Base-by-base conservation (phyloP, 1,140 invertebrate genomes). In the Potamilus streckersoni region DNA sequence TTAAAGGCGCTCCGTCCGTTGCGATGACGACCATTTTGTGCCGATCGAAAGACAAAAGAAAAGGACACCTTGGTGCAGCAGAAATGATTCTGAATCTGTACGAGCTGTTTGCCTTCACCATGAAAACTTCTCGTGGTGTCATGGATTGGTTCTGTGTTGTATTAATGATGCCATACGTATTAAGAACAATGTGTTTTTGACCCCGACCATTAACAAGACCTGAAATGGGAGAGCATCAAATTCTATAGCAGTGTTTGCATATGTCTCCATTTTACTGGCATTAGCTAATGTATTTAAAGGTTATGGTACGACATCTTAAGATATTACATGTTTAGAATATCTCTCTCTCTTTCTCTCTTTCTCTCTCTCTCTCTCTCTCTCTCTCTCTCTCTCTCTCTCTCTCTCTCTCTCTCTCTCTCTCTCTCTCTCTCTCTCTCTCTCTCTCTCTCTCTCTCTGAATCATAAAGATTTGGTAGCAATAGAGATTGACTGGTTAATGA, bases 21-120 rank as follows among this genome's bases (percentile, higher is more conserved):
- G 93, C 93, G 49, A 97, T 94, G 3, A 96, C 90, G 1, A 91
- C 92, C 68, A 97, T 88, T 1, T 93, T 94, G 84, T 97, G 96
- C 84, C 94, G 93, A 77, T 97, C 95, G 14, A 97, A 91, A 0
- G 95, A 95, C 63, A 97, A 59, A 57, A 73, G 60, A 63, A 82
- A 83, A 4, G 76, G 81, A 66, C 80, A 84, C 15, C 83, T 55
- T 27, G 66, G 61, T 11, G 80, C 80, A 8, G 81, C 79, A 19
- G 73, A 72, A 19, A 86, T 85, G 1, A 85, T 66, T 27, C 86
- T 74, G 65, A 87, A 85, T 68, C 86, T 69, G 64, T 81, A 83
- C 59, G 61, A 76, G 19, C 5, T 49, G 5, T 49, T 49, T 49
- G 17, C 6, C 23, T 58, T 49, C 38, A 77, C 74, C 3, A 19